A percentile compares a stretch with the other conserved stretches of the same genome.
Conservation (phyloP, 2,888 invertebrate genomes). For the Netelia fuscicornis region DNA sequence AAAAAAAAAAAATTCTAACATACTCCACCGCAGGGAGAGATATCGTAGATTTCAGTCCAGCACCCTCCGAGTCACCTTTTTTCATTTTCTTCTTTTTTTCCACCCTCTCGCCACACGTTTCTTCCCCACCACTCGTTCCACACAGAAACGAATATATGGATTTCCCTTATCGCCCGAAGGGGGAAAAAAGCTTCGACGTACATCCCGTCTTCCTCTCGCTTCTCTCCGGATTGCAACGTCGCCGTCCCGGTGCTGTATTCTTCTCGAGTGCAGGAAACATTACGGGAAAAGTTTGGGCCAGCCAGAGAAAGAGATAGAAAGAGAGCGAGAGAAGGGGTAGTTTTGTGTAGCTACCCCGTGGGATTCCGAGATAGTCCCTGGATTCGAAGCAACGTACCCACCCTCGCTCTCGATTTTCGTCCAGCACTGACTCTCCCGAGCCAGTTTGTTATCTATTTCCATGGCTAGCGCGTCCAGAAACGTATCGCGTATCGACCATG, state of each 20-base stretch:
- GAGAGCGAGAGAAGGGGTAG: conserved; percentile 9
- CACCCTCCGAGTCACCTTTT: not conserved
- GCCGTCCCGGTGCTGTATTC: conserved; percentile 36
- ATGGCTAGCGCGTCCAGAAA: not conserved
- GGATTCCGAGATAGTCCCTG: conserved; percentile 42
- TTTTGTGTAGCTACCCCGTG: conserved; percentile 23
- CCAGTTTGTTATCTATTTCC: conserved; percentile 15
- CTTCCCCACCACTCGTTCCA: conserved; percentile 16
- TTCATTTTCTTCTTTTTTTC: conserved; percentile 4
- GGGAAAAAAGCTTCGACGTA: conserved; percentile 17
- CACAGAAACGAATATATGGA: conserved; percentile 47
- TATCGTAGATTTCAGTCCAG: conserved; percentile 18
- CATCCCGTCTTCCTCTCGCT: conserved; percentile 7
- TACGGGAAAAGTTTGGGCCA: conserved; percentile 6
- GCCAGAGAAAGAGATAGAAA: not conserved
- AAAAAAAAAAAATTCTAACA: conserved; percentile 12
- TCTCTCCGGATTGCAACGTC: not conserved
- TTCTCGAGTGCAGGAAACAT: conserved; percentile 55
- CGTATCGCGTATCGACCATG: not conserved
- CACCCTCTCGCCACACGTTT: conserved; percentile 14
- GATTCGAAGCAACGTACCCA: conserved; percentile 25
- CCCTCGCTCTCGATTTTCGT: conserved; percentile 8
- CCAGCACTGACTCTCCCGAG: not conserved
- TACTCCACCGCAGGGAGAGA: conserved; percentile 1
- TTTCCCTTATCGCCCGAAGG: conserved; percentile 43